Conservation (phyloP, 2,888 invertebrate genomes). For the Helleia helle region DNA sequence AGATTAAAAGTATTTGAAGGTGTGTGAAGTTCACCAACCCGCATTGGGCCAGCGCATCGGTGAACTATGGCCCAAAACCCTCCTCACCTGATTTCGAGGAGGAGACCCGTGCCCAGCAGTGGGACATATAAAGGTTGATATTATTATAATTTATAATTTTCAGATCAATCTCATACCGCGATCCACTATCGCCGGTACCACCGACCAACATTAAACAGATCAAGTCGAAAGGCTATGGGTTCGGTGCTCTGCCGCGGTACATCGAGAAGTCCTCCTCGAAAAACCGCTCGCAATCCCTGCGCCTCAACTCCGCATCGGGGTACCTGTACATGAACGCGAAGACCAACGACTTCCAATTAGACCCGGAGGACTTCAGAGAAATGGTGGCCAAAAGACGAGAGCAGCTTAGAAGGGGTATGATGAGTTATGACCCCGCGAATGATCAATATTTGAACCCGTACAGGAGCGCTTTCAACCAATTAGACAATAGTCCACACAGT, state of each 20-base stretch:
- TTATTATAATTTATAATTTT: conserved; percentile 22
- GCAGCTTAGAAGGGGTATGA: conserved; percentile 56
- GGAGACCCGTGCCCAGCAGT: too few species aligned
- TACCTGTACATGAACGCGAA: conserved; percentile 68
- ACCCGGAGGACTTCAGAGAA: conserved; percentile 62
- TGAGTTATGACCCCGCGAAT: conserved; percentile 48
- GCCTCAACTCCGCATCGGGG: conserved; percentile 65
- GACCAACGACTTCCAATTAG: conserved; percentile 60
- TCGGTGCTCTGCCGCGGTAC: conserved; percentile 51
- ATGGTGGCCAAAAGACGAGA: conserved; percentile 59
- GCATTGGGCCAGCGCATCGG: too few species aligned
- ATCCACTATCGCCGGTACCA: conserved; percentile 48
- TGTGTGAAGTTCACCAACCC: too few species aligned
- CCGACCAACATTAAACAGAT: conserved; percentile 56
- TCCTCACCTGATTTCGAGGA: too few species aligned
- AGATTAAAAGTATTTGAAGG: too few species aligned
- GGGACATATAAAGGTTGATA: too few species aligned
- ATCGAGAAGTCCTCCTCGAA: conserved; percentile 56
- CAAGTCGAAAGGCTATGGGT: conserved; percentile 44
- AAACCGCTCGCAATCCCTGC: conserved; percentile 50
- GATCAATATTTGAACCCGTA: conserved; percentile 45
- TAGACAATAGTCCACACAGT: conserved; percentile 43
- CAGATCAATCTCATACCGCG: conserved; percentile 59
- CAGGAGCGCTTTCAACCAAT: conserved; percentile 36
- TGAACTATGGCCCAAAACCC: too few species aligned